Percentiles rank a stretch among this genome's conserved stretches.
Conservation (phyloP, 2,113 vertebrate genomes). For the human (Homo sapiens) region DNA sequence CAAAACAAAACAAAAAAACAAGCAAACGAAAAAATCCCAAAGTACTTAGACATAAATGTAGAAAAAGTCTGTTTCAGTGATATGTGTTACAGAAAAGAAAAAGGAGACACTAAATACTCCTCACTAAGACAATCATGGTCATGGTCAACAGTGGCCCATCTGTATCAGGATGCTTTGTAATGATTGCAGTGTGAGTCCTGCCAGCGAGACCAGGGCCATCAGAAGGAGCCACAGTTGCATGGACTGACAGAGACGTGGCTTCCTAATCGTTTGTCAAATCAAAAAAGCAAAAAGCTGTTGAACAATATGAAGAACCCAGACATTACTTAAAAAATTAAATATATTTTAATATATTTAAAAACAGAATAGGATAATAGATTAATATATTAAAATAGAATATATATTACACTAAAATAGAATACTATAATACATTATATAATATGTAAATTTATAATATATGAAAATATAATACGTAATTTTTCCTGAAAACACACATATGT, state of each 20-base stretch:
- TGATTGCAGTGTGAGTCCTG: fast-evolving
- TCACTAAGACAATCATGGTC: neutral
- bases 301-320: neutral
- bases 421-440: neutral
- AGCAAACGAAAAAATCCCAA: neutral
- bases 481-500: neutral
- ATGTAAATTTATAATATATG: neutral
- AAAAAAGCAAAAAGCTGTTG: neutral
- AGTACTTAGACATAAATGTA: neutral
- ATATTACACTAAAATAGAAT: too few species aligned
- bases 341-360: too few species aligned
- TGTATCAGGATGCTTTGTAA: neutral
- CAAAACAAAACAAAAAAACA: too few species aligned
- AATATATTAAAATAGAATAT: too few species aligned
- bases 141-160: neutral
- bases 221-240: neutral
- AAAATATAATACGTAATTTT: neutral
- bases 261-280: neutral
- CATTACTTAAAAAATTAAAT: neutral
- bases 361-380: too few species aligned
- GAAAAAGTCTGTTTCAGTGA: neutral
- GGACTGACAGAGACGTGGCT: neutral
- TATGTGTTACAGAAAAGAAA: neutral
- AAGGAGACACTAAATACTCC: neutral
- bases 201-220: neutral